These are phyloP conservation scores for Poeciliopsis infans DNA, from an alignment of 2,797 vertebrate species.

Conservation along the genomic window DNA sequence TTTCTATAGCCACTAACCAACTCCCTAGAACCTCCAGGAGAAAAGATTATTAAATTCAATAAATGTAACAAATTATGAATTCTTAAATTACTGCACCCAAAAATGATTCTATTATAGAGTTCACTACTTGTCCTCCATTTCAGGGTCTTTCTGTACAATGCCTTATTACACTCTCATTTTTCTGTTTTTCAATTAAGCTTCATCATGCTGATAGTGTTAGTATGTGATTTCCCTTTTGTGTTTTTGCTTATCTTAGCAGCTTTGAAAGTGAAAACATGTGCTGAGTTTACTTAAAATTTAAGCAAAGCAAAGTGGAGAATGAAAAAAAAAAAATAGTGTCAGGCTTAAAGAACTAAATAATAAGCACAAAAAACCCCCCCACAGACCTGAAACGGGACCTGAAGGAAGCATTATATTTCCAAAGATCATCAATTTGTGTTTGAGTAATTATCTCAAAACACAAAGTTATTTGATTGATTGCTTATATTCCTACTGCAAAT, in stretches of 20 bases:
- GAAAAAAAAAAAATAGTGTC: neutral
- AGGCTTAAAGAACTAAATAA: neutral
- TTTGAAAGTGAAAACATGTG: constrained; percentile 3
- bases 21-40: neutral
- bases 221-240: neutral
- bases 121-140: neutral
- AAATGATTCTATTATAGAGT: neutral
- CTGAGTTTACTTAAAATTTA: neutral
- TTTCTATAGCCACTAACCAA: neutral
- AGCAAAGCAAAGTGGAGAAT: neutral
- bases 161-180: neutral
- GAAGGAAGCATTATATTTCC: neutral
- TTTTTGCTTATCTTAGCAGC: neutral
- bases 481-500: no score
- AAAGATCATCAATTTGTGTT: neutral
- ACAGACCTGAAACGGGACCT: neutral
- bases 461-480: no score
- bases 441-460: neutral
- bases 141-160: neutral
- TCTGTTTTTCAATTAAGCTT: neutral
- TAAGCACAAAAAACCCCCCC: neutral
- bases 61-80: neutral
- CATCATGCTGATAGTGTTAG: neutral
- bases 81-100: no score
- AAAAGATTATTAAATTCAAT: neutral